Evolutionary conservation across 2,113 vertebrate genomes (phyloP).

Genomic region (Girardinichthys multiradiatus): DNA sequence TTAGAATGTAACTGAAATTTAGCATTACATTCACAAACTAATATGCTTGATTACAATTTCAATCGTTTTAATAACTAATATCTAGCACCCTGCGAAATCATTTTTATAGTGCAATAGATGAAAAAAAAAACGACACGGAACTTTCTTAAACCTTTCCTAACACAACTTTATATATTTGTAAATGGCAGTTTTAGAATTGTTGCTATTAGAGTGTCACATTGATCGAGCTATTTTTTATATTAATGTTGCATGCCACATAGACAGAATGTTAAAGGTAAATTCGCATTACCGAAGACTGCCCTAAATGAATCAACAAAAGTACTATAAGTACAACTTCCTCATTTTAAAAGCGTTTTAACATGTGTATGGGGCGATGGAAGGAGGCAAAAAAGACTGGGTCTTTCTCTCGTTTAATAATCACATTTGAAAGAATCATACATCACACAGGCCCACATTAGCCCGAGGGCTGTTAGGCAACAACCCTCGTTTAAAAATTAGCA

Average conservation of each 20-base stretch:
- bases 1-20: not conserved
- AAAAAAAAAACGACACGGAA: not conserved
- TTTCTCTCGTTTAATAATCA: constrained; percentile 79
- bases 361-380: not conserved
- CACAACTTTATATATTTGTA: not conserved
- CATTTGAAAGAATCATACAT: constrained; percentile 76
- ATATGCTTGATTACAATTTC: not conserved
- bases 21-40: too few species aligned
- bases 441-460: constrained; percentile 70
- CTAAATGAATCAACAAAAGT: not conserved
- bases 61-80: not conserved
- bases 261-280: not conserved
- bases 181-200: too few species aligned
- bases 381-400: not conserved
- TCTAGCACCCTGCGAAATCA: not conserved
- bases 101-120: not conserved
- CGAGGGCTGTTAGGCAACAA: constrained; percentile 72
- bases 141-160: not conserved
- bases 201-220: too few species aligned
- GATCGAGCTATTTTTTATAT: too few species aligned
- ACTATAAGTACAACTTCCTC: not conserved
- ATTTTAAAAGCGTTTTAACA: constrained; percentile 10
- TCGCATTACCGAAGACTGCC: not conserved
- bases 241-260: too few species aligned
- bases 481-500: constrained; percentile 76